Evolutionary conservation across 2,888 invertebrate species (phyloP).

Genomic region (Eilema griseolum): DNA sequence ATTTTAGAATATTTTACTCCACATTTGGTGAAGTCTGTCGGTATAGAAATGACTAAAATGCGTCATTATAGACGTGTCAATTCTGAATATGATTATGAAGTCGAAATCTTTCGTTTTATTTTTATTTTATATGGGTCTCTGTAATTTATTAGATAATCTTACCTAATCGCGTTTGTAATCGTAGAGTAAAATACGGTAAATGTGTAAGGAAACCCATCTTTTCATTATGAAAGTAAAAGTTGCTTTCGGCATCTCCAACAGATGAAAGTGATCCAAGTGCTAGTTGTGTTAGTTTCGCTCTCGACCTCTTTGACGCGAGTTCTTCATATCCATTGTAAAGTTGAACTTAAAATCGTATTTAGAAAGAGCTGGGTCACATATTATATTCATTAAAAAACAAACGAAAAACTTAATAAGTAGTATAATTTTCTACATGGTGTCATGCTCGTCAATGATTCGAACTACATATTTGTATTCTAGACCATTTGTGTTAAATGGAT

Average conservation of each 20-base stretch:
- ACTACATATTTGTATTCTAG: conserved; percentile 34
- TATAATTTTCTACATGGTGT: conserved; percentile 27
- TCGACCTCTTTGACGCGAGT: conserved; percentile 63
- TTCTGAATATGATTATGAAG: conserved; percentile 10
- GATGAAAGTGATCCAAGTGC: conserved; percentile 81
- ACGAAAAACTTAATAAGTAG: conserved; percentile 5
- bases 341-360: conserved; percentile 42
- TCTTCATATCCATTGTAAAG: conserved; percentile 42
- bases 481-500: conserved; percentile 21
- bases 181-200: conserved; percentile 34
- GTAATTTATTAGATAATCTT: conserved; percentile 16
- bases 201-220: conserved; percentile 53
- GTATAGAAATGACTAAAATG: conserved; percentile 32
- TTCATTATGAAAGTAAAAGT: conserved; percentile 82
- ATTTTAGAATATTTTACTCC: conserved; percentile 6
- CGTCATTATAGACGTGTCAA: conserved; percentile 20
- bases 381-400: conserved; percentile 5
- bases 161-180: conserved; percentile 8
- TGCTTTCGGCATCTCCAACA: conserved; percentile 78
- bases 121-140: conserved; percentile 32
- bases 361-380: conserved; percentile 12
- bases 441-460: conserved; percentile 20
- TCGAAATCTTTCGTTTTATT: conserved; percentile 23
- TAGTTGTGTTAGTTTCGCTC: conserved; percentile 81
- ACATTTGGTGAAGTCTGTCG: conserved; percentile 18